phyloP scores from a whole-genome alignment of 30 jellyfish, hydroid and myxozoan species.

The Sanderia malayensis region DNA sequence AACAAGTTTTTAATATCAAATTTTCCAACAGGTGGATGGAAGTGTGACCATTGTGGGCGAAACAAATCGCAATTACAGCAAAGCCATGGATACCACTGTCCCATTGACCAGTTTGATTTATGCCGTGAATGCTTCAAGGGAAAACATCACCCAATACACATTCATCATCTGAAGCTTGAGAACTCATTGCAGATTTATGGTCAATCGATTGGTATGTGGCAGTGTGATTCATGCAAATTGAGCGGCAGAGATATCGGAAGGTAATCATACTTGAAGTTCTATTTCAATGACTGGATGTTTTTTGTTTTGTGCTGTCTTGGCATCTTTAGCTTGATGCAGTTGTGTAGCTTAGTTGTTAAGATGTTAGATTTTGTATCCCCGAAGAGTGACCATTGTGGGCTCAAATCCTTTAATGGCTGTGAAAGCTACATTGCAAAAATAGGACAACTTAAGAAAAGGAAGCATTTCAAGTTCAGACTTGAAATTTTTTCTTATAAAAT shows the following conservation, averaged over 20 bases:
- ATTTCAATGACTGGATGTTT: not conserved
- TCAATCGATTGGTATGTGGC: constrained; percentile 85
- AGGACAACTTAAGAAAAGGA: too few relatives aligned
- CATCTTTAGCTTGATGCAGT: too few relatives aligned
- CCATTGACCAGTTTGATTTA: constrained; percentile 74
- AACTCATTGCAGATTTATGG: constrained; percentile 82
- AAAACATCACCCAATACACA: constrained; percentile 63
- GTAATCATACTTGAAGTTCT: constrained; percentile 24
- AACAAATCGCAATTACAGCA: constrained; percentile 39
- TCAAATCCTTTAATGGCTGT: too few relatives aligned
- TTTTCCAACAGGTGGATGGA: constrained; percentile 98
- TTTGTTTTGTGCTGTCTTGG: not conserved
- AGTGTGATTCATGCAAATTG: constrained; percentile 82
- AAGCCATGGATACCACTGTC: constrained; percentile 79
- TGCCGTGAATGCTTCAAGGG: constrained; percentile 89
- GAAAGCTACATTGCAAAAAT: too few relatives aligned
- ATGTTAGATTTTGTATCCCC: too few relatives aligned
- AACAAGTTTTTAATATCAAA: too few relatives aligned
- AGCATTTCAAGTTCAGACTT: too few relatives aligned
- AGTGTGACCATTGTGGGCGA: constrained; percentile 86
- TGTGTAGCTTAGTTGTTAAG: too few relatives aligned
- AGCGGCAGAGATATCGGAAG: constrained; percentile 83
- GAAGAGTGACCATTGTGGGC: too few relatives aligned
- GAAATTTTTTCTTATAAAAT: too few relatives aligned
- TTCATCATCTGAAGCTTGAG: constrained; percentile 73